Evolutionary conservation across 1,140 invertebrate genomes (phyloP).

Genomic region (Achroia grisella): DNA sequence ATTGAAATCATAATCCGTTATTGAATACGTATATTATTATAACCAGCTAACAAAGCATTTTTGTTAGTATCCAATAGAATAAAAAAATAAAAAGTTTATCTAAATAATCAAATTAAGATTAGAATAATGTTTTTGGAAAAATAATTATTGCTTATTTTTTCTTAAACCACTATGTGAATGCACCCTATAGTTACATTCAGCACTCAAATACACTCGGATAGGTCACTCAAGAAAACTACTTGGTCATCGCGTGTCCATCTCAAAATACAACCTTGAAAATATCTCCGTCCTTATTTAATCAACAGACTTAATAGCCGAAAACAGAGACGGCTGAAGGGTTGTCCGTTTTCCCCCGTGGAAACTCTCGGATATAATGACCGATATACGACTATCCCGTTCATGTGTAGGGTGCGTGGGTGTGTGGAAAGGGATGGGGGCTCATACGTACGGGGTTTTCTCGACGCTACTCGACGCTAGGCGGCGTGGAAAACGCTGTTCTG

Average conservation of each 20-base stretch:
- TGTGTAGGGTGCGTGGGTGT: conserved; percentile 53
- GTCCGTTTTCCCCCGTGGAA: conserved; percentile 55
- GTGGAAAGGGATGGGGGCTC: conserved; percentile 54
- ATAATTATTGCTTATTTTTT: conserved; percentile 1
- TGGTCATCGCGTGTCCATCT: conserved; percentile 49
- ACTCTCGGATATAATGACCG: conserved; percentile 38
- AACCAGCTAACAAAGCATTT: no score
- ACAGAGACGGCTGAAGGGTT: conserved; percentile 59
- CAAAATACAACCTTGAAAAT: conserved; percentile 28
- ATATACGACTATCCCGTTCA: conserved; percentile 60
- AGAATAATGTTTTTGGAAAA: no score
- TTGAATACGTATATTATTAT: no score
- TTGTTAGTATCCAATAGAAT: no score
- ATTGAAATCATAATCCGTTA: no score
- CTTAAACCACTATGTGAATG: no score
- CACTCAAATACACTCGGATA: conserved; percentile 32
- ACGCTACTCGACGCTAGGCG: conserved; percentile 65
- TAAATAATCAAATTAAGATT: no score
- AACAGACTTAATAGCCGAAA: conserved; percentile 29
- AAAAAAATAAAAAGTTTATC: no score
- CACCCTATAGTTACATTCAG: background rate
- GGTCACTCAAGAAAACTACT: conserved; percentile 27
- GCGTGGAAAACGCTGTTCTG: conserved; percentile 40
- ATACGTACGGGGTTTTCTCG: conserved; percentile 23
- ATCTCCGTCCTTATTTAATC: conserved; percentile 48